These are phyloP conservation scores for Panopea generosa DNA, from an alignment of 2,888 invertebrate species.

Conservation along the genomic window DNA sequence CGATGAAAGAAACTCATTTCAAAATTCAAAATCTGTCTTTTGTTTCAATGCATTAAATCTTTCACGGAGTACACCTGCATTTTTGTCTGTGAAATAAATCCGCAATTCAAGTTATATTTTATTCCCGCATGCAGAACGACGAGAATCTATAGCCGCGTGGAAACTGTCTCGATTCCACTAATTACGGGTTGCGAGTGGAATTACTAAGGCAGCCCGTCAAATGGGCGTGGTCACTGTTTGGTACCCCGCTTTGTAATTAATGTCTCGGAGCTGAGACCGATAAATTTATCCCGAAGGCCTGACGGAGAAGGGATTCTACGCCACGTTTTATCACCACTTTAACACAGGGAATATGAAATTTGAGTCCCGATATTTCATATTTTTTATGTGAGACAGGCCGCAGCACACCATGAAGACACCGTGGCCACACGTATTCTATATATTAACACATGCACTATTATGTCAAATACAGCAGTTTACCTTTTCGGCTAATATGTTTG, in stretches of 20 bases:
- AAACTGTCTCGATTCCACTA: slow-evolving; percentile 29
- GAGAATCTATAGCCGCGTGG: not conserved
- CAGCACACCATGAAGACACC: too few relatives aligned
- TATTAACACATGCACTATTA: too few relatives aligned
- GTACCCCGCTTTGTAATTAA: slow-evolving; percentile 55
- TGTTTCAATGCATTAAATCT: slow-evolving; percentile 48
- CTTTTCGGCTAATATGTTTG: too few relatives aligned
- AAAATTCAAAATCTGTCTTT: slow-evolving; percentile 41
- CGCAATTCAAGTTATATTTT: slow-evolving; percentile 18
- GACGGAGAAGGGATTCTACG: slow-evolving; percentile 11
- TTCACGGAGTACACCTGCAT: slow-evolving; percentile 55
- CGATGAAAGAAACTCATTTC: slow-evolving; percentile 41
- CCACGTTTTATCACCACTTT: slow-evolving; percentile 24
- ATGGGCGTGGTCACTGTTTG: slow-evolving; percentile 42
- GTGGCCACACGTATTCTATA: too few relatives aligned
- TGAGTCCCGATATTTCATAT: slow-evolving; percentile 14
- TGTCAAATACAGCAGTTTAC: too few relatives aligned
- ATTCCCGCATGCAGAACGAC: slow-evolving; percentile 31
- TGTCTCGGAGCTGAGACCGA: slow-evolving; percentile 36
- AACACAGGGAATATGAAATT: slow-evolving; percentile 17
- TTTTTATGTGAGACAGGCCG: not conserved
- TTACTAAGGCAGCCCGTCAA: slow-evolving; percentile 47
- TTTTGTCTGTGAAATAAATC: slow-evolving; percentile 15
- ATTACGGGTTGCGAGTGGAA: slow-evolving; percentile 48
- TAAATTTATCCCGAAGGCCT: slow-evolving; percentile 41